Conservation (phyloP, 2,797 vertebrate genomes). For the Telmatherina bonti region DNA sequence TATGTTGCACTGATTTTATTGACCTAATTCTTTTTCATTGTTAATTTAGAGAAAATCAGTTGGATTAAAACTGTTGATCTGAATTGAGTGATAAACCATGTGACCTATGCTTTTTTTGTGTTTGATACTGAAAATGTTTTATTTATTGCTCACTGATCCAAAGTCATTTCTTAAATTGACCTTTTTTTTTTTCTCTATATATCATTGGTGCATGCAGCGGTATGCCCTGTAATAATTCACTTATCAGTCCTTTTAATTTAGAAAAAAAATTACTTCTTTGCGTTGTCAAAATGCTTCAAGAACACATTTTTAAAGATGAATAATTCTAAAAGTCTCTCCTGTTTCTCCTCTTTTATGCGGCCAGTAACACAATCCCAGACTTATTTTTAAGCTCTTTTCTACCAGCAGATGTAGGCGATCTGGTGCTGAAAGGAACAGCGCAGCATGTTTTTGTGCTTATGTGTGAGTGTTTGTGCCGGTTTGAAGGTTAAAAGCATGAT, state of each 20-base stretch:
- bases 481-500: constrained; percentile 56
- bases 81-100: neutral
- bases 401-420: constrained; percentile 43
- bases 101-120: neutral
- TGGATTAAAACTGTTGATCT: neutral
- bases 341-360: constrained; percentile 11
- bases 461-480: constrained; percentile 27
- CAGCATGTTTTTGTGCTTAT: constrained; percentile 45
- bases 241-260: neutral
- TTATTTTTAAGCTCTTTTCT: constrained; percentile 36
- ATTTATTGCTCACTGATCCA: neutral
- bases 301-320: neutral
- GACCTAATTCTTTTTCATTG: neutral
- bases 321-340: neutral
- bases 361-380: constrained; percentile 14
- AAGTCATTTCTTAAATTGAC: neutral
- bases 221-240: neutral
- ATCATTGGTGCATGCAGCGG: neutral
- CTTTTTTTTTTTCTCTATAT: neutral
- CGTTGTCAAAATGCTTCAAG: neutral
- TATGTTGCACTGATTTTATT: neutral
- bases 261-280: neutral
- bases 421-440: constrained; percentile 30
- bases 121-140: neutral
- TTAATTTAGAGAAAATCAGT: neutral